Base-by-base conservation (phyloP, 2,797 vertebrate genomes). In the Centropyge bicolor region DNA sequence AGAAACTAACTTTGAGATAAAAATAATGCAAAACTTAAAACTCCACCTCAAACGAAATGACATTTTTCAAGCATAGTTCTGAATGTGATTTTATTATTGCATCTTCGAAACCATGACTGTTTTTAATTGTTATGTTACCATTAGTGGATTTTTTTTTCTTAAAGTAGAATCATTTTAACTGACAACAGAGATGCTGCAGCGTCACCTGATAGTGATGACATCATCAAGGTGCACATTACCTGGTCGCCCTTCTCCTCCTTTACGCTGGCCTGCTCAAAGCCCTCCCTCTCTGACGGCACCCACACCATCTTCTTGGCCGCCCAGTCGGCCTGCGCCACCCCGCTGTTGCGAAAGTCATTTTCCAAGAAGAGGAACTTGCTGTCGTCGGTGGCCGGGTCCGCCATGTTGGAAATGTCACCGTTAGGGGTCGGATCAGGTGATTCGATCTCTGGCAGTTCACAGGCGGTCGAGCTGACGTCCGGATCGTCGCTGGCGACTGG, bases 171-270 rank as follows among this genome's bases (percentile, higher is more conserved):
- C 27, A 31, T 31, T 31, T 31, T 31, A 31, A 31, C 27, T 31
- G 27, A 31, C 12, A 9, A 16, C 38, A 61, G 24, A 27, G 12
- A 20, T 1, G 3, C 36, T 24, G 22, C 48, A 66, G 45, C 17
- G 31, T 24, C 24, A n/a, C 8, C 22, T 19, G 20, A 24, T 9
- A 14, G 9, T 17, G 51, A 40, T 54, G 63, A 41, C 48, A 12
- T 75, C 66, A 51, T 52, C 40, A 13, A 5, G 49, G 17, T 2
- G 20, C 19, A 0, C 36, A 0, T 63, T 86, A 94, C 94, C 94
- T 99, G 96, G 1, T 99, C 97, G 0, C 97, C 98, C 71, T 97
- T 97, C 87, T 98, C 98, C 91, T 99, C 98, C 92, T 96, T 98
- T 84, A 99, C 70, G 88, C 97, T 98, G 65, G 98, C 98, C 0